These are phyloP conservation scores for Metopia argyrocephala DNA, from an alignment of 2,888 invertebrate species.

Conservation along the genomic window DNA sequence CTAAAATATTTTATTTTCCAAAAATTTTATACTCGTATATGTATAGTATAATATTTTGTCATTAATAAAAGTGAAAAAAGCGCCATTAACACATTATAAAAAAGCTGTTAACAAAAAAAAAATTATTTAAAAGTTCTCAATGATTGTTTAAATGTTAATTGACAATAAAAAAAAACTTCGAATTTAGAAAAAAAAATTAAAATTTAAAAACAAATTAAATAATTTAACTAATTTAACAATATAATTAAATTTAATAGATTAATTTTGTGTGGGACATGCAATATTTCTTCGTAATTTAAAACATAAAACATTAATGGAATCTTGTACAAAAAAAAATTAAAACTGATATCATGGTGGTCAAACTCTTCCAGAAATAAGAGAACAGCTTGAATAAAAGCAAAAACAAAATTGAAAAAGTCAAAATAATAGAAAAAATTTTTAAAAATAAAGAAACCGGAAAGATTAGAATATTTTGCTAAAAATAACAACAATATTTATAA, in stretches of 20 bases:
- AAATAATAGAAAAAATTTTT: conserved; percentile 2
- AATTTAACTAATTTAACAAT: conserved; percentile 34
- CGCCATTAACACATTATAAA: too few species aligned
- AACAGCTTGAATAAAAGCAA: neutral
- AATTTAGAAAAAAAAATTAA: conserved; percentile 2
- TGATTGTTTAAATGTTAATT: neutral
- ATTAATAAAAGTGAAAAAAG: too few species aligned
- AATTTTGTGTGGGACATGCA: neutral
- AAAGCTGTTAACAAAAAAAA: too few species aligned
- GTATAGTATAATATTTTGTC: too few species aligned
- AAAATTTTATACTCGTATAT: too few species aligned
- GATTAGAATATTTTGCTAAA: neutral
- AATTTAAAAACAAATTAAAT: neutral
- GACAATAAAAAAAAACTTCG: too few species aligned
- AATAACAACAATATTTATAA: neutral
- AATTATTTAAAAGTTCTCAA: neutral
- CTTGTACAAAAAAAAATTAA: neutral
- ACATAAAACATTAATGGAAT: too few species aligned
- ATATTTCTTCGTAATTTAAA: conserved; percentile 1
- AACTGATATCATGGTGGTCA: conserved; percentile 37
- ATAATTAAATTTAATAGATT: conserved; percentile 23
- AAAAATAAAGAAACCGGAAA: conserved; percentile 6
- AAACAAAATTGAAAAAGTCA: conserved; percentile 1
- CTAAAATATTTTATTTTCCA: too few species aligned
- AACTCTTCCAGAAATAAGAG: conserved; percentile 9